Evolutionary conservation across 2,888 invertebrate species (phyloP).

Genomic region (Matsumyia berberina): DNA sequence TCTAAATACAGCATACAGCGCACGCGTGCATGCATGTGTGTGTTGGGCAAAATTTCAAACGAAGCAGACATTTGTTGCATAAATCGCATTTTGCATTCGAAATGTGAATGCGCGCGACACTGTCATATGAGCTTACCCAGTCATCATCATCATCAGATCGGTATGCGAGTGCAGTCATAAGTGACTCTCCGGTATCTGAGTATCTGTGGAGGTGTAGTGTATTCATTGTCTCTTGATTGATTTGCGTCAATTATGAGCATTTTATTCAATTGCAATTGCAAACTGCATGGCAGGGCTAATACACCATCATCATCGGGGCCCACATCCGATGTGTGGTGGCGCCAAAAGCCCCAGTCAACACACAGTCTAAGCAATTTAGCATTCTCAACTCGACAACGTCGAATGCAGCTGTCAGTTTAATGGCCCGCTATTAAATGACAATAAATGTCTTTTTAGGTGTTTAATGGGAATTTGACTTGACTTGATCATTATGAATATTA

Average conservation of each 20-base stretch:
- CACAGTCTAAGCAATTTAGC: slow-evolving; percentile 17
- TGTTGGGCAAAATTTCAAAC: slow-evolving; percentile 54
- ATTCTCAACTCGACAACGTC: slow-evolving; percentile 17
- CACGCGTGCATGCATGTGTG: slow-evolving; percentile 48
- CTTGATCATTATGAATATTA: slow-evolving; percentile 52
- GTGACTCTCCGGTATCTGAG: neutral
- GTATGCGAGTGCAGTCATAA: slow-evolving; percentile 44
- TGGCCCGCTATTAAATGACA: slow-evolving; percentile 72
- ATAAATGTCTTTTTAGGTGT: slow-evolving; percentile 74
- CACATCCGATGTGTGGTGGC: slow-evolving; percentile 73
- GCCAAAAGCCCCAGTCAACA: slow-evolving; percentile 62
- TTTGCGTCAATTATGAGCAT: slow-evolving; percentile 75
- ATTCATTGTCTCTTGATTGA: slow-evolving; percentile 69
- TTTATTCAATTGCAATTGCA: slow-evolving; percentile 72
- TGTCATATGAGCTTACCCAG: slow-evolving; percentile 52
- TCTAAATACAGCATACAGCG: slow-evolving; percentile 59
- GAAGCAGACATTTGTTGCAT: slow-evolving; percentile 72
- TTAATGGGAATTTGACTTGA: slow-evolving; percentile 68
- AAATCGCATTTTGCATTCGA: slow-evolving; percentile 63
- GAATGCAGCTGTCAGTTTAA: slow-evolving; percentile 72
- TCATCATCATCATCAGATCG: slow-evolving; percentile 46
- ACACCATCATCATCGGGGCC: slow-evolving; percentile 24
- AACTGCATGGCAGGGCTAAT: slow-evolving; percentile 29
- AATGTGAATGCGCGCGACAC: slow-evolving; percentile 64
- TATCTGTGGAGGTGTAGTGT: slow-evolving; percentile 47